Evolutionary conservation across 2,797 vertebrate species (phyloP), one percentile per base, ranked within the genome.

Genomic region (Arctocebus calabarensis): DNA sequence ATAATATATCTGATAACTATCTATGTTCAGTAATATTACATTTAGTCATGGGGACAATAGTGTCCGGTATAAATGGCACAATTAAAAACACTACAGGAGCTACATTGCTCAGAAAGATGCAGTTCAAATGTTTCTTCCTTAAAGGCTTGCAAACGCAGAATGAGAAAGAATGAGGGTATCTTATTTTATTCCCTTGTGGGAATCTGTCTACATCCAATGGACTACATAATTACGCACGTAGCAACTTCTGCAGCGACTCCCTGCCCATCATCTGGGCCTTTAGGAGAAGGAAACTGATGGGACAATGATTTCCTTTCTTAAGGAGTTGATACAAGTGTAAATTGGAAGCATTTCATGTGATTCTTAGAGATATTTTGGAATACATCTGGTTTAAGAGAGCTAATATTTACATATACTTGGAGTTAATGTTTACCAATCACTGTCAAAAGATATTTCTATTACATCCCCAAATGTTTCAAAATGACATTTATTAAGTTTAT

Each of bases 1-100:
- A 97, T 96, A 97, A 97, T 86, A 90, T 93, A 95, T 92, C 91
- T 32, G 61, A 84, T 96, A 97, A 96, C 95, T 94, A 93, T 91
- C 70, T 94, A 20, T 88, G 83, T 74, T 95, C 94, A 71, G 87
- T 92, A 93, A 95, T 92, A 85, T 64, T 85, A 70, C n/a, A 0
- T 92, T 96, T 90, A 97, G 95, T 97, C 94, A 90, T 95, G 94
- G 93, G 78, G 87, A 96, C 97, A 96, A 96, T 88, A 75, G 68
- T 96, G 97, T 97, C 96, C 97, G 87, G 96, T 96, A 97, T 92
- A 97, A 98, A 97, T 97, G 93, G 70, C 40, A 77, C 91, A 97
- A 97, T 97, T 98, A 98, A 88, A 96, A 96, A 94, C 93, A 81
- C 97, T 95, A 95, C 91, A 91, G 97, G 95, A 96, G 93, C 70